These are phyloP conservation scores for Calliopsis andreniformis DNA, from an alignment of 1,140 invertebrate species.

Conservation along the genomic window DNA sequence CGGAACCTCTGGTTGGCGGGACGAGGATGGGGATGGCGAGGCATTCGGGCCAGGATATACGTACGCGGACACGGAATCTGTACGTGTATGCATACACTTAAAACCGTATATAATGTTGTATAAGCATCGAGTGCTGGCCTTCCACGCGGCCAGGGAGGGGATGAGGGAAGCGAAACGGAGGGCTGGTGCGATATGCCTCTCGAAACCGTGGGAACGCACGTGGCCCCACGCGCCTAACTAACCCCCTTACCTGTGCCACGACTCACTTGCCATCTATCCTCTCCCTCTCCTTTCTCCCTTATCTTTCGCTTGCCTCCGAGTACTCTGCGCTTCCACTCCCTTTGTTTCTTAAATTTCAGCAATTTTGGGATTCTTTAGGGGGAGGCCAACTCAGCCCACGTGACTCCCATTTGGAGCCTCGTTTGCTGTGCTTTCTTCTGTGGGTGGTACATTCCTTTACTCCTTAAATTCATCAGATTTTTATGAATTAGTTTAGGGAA, in stretches of 20 bases:
- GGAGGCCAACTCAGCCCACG: too few relatives aligned
- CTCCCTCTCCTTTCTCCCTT: constrained; percentile 57
- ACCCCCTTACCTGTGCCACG: constrained; percentile 69
- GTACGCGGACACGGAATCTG: constrained; percentile 13
- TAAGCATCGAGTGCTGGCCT: constrained; percentile 49
- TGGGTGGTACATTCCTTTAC: too few relatives aligned
- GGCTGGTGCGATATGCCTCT: constrained; percentile 78
- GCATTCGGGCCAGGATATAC: constrained; percentile 44
- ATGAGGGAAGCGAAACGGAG: constrained; percentile 68
- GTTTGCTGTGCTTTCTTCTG: too few relatives aligned
- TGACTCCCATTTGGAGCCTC: too few relatives aligned
- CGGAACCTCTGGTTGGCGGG: constrained; percentile 32
- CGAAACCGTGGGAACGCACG: constrained; percentile 80
- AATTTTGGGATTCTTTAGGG: constrained; percentile 2
- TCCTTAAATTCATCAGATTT: too few relatives aligned
- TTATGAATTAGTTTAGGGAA: too few relatives aligned
- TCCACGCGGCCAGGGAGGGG: constrained; percentile 30
- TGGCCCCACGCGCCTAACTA: constrained; percentile 80
- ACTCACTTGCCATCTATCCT: constrained; percentile 24
- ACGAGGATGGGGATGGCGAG: constrained; percentile 32
- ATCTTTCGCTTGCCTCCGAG: constrained; percentile 23
- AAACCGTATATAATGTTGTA: constrained; percentile 56
- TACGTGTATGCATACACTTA: constrained; percentile 55
- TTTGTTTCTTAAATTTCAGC: background rate
- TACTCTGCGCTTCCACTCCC: background rate